Evolutionary conservation across 2,113 vertebrate genomes (phyloP).

Genomic region (Bos javanicus): DNA sequence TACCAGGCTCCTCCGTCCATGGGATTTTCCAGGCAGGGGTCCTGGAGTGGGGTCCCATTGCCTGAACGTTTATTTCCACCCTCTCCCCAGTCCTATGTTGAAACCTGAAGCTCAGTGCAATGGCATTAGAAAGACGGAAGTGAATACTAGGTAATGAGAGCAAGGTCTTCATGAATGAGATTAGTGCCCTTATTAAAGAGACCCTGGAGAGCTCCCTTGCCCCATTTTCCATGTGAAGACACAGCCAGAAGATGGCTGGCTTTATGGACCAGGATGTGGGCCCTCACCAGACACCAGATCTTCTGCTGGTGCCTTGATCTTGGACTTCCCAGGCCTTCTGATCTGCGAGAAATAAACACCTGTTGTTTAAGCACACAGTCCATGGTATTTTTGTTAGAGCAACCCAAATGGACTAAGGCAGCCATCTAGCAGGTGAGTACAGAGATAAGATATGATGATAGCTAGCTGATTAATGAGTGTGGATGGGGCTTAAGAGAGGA

Average conservation of each 20-base stretch:
- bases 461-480: neutral
- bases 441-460: neutral
- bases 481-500: neutral
- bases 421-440: neutral
- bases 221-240: neutral
- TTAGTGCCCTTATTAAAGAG: neutral
- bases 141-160: neutral
- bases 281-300: neutral
- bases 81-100: neutral
- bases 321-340: neutral
- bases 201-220: neutral
- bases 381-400: neutral
- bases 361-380: neutral
- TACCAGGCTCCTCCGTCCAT: no score
- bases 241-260: neutral
- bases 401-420: neutral
- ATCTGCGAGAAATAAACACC: neutral
- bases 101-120: neutral
- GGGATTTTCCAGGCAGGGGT: no score
- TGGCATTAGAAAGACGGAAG: neutral
- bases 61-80: neutral
- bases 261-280: neutral
- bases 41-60: no score
- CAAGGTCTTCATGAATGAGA: neutral
- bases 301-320: neutral